phyloP scores from a whole-genome alignment of 2,888 invertebrate genomes.

The Drosophila heteroneura region DNA sequence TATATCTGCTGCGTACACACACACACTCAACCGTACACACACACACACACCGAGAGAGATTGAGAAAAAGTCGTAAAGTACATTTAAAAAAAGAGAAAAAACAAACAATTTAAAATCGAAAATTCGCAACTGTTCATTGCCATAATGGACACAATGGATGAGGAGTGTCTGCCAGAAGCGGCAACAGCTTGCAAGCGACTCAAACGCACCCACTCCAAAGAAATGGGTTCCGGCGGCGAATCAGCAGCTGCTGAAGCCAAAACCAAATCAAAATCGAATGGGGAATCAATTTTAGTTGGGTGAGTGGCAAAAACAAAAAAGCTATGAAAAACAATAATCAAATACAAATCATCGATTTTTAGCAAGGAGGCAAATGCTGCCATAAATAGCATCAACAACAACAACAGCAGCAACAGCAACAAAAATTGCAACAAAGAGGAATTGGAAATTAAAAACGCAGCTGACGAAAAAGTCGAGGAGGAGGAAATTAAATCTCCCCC shows the following conservation, averaged over 20 bases:
- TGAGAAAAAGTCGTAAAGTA: constrained; percentile 19
- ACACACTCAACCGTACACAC: neutral
- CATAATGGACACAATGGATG: constrained; percentile 52
- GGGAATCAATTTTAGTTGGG: constrained; percentile 13
- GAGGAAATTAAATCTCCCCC: neutral
- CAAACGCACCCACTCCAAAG: constrained; percentile 37
- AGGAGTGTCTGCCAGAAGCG: constrained; percentile 29
- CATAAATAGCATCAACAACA: constrained; percentile 38
- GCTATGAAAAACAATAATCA: neutral
- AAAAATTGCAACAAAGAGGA: neutral
- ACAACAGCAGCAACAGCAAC: constrained; percentile 16
- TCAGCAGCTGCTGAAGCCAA: constrained; percentile 4
- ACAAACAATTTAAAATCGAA: neutral
- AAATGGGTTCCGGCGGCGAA: constrained; percentile 18
- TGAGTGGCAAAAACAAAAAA: constrained; percentile 3
- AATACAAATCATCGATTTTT: constrained; percentile 43
- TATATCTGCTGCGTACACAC: constrained; percentile 53
- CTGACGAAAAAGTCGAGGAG: neutral
- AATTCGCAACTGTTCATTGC: neutral
- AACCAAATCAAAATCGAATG: neutral
- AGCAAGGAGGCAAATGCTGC: constrained; percentile 29
- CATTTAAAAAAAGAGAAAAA: neutral
- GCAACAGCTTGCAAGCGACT: constrained; percentile 60
- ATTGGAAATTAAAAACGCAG: neutral
- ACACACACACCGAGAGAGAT: neutral